A percentile compares a stretch with the other conserved stretches of the same genome.
Evolutionary conservation across 1,140 invertebrate species (phyloP).

Genomic region (Meloidogyne chitwoodi): DNA sequence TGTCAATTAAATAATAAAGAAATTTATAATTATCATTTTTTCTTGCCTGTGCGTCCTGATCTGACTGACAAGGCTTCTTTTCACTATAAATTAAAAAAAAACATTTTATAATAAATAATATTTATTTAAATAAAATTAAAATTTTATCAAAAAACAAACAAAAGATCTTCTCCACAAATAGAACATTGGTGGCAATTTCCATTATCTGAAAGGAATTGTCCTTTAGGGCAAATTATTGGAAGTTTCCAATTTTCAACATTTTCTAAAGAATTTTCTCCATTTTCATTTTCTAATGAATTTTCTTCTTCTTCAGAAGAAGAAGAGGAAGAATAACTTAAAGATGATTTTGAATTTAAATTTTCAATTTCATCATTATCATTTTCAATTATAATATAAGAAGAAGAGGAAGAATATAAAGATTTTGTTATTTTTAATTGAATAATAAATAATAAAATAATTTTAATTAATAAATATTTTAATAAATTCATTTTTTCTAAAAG

Average conservation of each 20-base stretch:
- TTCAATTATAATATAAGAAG: neutral
- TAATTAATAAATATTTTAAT: neutral
- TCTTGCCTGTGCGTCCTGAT: neutral
- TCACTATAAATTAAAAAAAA: no score
- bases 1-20: no score
- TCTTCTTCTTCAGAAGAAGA: neutral
- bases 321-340: no score
- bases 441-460: neutral
- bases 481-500: neutral
- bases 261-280: neutral
- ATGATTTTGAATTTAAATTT: neutral
- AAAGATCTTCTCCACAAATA: conserved; percentile 27
- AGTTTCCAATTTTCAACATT: conserved; percentile 6
- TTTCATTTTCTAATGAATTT: neutral
- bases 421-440: neutral
- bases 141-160: neutral
- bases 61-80: conserved; percentile 27
- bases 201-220: conserved; percentile 1
- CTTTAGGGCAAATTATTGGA: neutral
- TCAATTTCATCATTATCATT: neutral
- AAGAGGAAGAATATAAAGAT: neutral
- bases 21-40: no score
- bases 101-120: no score
- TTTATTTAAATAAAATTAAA: no score
- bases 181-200: conserved; percentile 3